Evolutionary conservation across 2,113 vertebrate genomes (phyloP).

Genomic region (Salvelinus namaycush): DNA sequence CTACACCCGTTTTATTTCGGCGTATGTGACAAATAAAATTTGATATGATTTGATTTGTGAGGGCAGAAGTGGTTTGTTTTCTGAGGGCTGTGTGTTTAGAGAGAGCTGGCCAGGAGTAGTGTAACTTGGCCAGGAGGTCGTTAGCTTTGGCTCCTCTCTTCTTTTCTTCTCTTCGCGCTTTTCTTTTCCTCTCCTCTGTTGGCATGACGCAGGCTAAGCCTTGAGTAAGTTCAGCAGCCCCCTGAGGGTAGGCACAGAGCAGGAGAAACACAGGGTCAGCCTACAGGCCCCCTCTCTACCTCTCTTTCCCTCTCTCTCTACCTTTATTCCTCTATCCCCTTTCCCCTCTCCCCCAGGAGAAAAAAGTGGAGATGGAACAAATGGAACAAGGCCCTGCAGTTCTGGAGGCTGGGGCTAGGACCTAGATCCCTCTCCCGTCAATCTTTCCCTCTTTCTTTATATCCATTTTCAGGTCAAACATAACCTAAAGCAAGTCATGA

Average conservation of each 20-base stretch:
- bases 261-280: slow-evolving; percentile 41
- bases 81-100: slow-evolving; percentile 44
- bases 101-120: slow-evolving; percentile 48
- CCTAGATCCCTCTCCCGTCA: no score
- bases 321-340: no score
- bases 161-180: slow-evolving; percentile 24
- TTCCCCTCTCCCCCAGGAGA: neutral
- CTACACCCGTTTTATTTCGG: no score
- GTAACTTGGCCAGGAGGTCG: slow-evolving; percentile 51
- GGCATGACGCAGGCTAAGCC: slow-evolving; percentile 34
- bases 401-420: no score
- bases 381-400: no score
- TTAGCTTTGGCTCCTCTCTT: slow-evolving; percentile 66
- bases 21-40: no score
- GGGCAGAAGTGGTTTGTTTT: slow-evolving; percentile 47
- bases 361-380: no score
- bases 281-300: neutral
- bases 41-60: no score
- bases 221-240: slow-evolving; percentile 43
- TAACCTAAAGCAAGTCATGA: no score
- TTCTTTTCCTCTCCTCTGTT: slow-evolving; percentile 43
- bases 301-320: no score
- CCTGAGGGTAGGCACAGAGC: slow-evolving; percentile 24
- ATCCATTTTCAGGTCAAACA: no score
- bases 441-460: neutral